Evolutionary conservation across 2,113 vertebrate species (phyloP), one percentile per base, ranked within the genome.

Genomic region (Heteronetta atricapilla): DNA sequence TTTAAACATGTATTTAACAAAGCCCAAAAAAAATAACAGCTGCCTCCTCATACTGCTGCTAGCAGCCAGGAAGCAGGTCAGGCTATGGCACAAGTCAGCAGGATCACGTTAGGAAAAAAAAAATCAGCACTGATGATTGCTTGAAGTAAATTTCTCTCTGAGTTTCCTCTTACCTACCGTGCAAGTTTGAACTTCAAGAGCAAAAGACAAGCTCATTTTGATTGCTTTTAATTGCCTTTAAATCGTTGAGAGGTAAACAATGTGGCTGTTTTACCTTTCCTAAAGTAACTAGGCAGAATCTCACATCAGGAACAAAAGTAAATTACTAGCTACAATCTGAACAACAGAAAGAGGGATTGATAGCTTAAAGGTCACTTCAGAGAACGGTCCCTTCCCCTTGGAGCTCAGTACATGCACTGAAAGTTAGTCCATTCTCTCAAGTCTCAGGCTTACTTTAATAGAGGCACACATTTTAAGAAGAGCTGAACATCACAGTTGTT

Each of bases 331-430:
- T 29, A 50, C 14, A 78, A 68, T 63, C 48, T 8, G 11, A 82
- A 46, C 40, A 48, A 11, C 0, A 2, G 69, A 25, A 11, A 8
- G 7, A 7, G 13, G 58, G 8, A 72, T 44, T 6, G 60, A 0
- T 38, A 76, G 11, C 34, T n/a, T 66, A 62, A 53, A 29, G 25
- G 86, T 9, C 9, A 4, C 31, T 63, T 67, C 68, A 44, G 70
- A n/a, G 2, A 77, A 25, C 1, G 68, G 12, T 18, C n/a, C 17
- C 19, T 75, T 67, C n/a, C 72, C 46, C 48, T 53, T 16, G 53
- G 10, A 81, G 33, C 44, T 76, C 50, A 62, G 64, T 7, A 28
- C 4, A 34, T 6, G 42, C 0, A 0, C 22, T 52, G 0, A 7
- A 62, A 66, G 12, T 59, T 36, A 66, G 16, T 21, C 56, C 8